Conservation (phyloP, 2,797 vertebrate species). For the Passerculus sandwichensis region DNA sequence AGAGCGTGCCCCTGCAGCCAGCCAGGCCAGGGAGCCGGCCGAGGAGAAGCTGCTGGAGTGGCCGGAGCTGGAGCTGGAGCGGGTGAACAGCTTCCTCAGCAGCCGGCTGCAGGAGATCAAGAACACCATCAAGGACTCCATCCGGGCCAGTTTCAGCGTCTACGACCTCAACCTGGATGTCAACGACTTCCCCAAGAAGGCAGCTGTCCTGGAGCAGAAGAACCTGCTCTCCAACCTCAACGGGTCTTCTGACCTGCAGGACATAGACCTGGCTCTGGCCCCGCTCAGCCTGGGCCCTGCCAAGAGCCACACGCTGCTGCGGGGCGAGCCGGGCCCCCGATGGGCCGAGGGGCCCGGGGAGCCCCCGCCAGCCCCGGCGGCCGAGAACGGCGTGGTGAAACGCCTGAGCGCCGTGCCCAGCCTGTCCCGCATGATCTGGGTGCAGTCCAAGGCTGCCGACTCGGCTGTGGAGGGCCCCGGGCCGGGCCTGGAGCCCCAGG, state of each 20-base stretch:
- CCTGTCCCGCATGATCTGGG: slow-evolving; percentile 92
- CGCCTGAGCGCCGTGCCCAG: slow-evolving; percentile 88
- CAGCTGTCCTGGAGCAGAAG: slow-evolving; percentile 90
- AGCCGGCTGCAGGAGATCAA: slow-evolving; percentile 98
- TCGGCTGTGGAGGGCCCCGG: slow-evolving; percentile 47
- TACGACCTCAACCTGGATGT: slow-evolving; percentile 96
- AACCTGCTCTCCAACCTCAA: slow-evolving; percentile 92
- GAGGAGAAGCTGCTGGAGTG: slow-evolving; percentile 87
- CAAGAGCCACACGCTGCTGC: slow-evolving; percentile 86
- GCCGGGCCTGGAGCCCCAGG: slow-evolving; percentile 68
- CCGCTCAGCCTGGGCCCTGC: slow-evolving; percentile 90
- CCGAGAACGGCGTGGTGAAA: slow-evolving; percentile 86
- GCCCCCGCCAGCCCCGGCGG: background rate
- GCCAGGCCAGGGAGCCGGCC: slow-evolving; percentile 47
- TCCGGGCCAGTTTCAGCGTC: slow-evolving; percentile 94
- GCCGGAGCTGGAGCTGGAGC: slow-evolving; percentile 93
- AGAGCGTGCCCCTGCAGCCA: slow-evolving; percentile 52
- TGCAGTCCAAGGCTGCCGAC: slow-evolving; percentile 86
- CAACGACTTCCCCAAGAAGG: slow-evolving; percentile 95
- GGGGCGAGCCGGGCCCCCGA: slow-evolving; percentile 66
- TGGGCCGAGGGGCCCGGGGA: slow-evolving; percentile 58
- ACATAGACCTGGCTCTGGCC: slow-evolving; percentile 95
- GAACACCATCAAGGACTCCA: slow-evolving; percentile 98
- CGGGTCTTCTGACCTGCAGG: slow-evolving; percentile 89
- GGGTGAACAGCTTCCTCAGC: slow-evolving; percentile 96